Conservation (phyloP, 2,888 invertebrate species). For the Noctua janthe region DNA sequence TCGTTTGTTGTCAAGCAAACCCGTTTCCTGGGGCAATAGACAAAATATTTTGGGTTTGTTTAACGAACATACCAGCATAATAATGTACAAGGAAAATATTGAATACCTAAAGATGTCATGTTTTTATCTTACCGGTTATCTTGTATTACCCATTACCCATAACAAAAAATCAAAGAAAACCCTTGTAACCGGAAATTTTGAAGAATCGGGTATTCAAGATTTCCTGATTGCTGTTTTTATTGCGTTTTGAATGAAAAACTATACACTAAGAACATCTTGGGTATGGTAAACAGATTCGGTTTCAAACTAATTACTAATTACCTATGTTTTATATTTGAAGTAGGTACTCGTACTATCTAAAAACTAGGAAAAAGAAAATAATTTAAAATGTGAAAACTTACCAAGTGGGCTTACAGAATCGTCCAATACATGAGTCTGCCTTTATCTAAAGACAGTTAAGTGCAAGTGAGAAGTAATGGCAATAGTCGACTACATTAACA, state of each 20-base stretch:
- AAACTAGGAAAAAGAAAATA: conserved; percentile 10
- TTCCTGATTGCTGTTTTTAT: neutral
- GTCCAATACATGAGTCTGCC: conserved; percentile 47
- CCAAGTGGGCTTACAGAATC: conserved; percentile 41
- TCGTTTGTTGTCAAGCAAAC: neutral
- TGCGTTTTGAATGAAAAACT: too few relatives aligned
- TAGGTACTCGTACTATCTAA: conserved; percentile 13
- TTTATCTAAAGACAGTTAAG: conserved; percentile 51
- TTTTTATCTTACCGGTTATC: neutral
- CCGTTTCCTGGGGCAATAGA: neutral
- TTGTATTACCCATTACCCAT: neutral
- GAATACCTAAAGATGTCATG: neutral
- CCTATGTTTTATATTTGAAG: conserved; percentile 15
- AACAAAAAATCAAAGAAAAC: neutral
- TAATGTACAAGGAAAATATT: conserved; percentile 25
- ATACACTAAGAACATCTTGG: neutral
- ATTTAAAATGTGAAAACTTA: conserved; percentile 60
- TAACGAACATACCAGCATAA: neutral
- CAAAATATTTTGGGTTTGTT: neutral
- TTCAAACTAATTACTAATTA: neutral
- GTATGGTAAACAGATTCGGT: neutral
- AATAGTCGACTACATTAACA: conserved; percentile 50
- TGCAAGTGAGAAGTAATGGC: conserved; percentile 69
- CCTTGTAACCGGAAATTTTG: neutral
- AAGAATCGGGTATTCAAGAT: neutral